Conservation (phyloP, 2,888 invertebrate species). For the Beris morrisii region DNA sequence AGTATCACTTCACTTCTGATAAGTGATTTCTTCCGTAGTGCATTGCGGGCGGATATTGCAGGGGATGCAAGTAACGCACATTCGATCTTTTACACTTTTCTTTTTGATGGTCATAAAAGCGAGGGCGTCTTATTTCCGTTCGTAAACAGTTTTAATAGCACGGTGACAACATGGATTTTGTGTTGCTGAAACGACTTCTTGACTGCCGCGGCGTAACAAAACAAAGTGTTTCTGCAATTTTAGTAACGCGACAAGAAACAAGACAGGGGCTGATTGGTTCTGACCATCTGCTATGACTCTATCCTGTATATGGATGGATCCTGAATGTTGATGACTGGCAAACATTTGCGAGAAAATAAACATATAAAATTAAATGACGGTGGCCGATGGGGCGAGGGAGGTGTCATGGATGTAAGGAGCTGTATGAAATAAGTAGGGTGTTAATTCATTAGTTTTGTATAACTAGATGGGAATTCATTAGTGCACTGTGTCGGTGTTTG, state of each 20-base stretch:
- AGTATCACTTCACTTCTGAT: constrained; percentile 23
- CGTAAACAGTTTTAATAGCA: constrained; percentile 20
- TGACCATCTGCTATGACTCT: constrained; percentile 9
- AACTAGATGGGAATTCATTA: constrained; percentile 24
- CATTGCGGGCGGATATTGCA: constrained; percentile 27
- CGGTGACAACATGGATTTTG: constrained; percentile 12
- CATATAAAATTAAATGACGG: constrained; percentile 2
- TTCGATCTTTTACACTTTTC: constrained; percentile 19
- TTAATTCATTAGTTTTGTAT: constrained; percentile 27
- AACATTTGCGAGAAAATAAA: constrained; percentile 1
- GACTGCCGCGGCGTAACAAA: constrained; percentile 4
- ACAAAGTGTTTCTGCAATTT: constrained; percentile 4
- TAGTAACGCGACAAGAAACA: neutral
- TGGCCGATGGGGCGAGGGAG: constrained; percentile 4
- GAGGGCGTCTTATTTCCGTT: constrained; percentile 27
- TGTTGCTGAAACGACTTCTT: constrained; percentile 7
- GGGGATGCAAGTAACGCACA: too few relatives aligned
- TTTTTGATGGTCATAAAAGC: constrained; percentile 24
- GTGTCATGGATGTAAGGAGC: neutral
- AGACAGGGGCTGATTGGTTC: neutral
- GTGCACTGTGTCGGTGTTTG: constrained; percentile 1
- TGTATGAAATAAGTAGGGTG: constrained; percentile 25
- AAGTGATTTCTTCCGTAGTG: constrained; percentile 32
- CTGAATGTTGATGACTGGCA: neutral
- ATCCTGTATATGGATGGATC: constrained; percentile 7